Percentiles rank a stretch among this genome's conserved stretches.
Conservation (phyloP, 2,797 vertebrate genomes). For the Lagodon rhomboides region DNA sequence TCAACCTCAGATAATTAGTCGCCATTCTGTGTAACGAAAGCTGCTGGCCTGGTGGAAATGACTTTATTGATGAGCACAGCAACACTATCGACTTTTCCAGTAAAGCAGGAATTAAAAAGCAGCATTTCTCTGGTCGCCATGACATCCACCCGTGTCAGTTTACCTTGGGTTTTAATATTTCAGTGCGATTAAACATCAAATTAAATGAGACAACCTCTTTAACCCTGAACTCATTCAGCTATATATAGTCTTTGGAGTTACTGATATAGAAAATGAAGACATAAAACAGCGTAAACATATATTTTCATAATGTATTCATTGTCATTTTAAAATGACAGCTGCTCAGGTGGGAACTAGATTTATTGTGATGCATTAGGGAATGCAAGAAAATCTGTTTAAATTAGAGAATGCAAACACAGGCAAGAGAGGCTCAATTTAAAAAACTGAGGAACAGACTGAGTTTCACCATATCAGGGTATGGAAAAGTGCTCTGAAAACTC, state of each 20-base stretch:
- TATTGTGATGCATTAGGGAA: slow-evolving; percentile 19
- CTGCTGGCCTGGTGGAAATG: slow-evolving; percentile 78
- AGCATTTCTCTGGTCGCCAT: slow-evolving; percentile 60
- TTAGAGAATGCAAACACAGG: slow-evolving; percentile 27
- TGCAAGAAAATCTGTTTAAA: slow-evolving; percentile 31
- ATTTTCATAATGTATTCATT: slow-evolving; percentile 30
- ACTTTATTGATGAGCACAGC: slow-evolving; percentile 80
- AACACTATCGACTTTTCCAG: slow-evolving; percentile 84
- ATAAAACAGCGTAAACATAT: not conserved
- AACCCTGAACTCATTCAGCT: slow-evolving; percentile 5
- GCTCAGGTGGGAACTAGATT: slow-evolving; percentile 31
- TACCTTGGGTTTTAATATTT: slow-evolving; percentile 48
- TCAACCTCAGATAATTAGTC: slow-evolving; percentile 80
- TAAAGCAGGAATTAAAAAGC: slow-evolving; percentile 77
- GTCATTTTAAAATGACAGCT: slow-evolving; percentile 38
- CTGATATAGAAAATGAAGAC: not conserved
- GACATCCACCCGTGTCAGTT: slow-evolving; percentile 66
- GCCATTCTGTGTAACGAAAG: slow-evolving; percentile 76
- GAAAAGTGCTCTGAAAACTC: not conserved
- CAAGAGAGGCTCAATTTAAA: not conserved
- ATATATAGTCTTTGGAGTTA: slow-evolving; percentile 4
- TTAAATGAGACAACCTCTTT: slow-evolving; percentile 13
- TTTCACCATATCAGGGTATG: not conserved
- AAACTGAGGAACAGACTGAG: slow-evolving; percentile 7
- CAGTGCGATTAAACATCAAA: slow-evolving; percentile 48